These are phyloP conservation scores for Dichetophora obliterata DNA, from an alignment of 2,888 invertebrate genomes.

Conservation along the genomic window DNA sequence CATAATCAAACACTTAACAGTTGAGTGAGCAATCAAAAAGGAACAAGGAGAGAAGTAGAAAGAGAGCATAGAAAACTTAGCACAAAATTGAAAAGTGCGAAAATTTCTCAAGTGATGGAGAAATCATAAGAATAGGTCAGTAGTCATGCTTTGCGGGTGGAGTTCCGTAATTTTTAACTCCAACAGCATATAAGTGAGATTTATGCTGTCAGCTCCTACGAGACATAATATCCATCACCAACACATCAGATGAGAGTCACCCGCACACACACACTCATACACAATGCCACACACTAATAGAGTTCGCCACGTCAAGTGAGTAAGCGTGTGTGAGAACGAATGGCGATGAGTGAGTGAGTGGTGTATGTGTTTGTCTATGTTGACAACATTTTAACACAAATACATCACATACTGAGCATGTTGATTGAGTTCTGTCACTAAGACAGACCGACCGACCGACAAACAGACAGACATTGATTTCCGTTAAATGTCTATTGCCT, in stretches of 20 bases:
- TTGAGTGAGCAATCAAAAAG: conserved; percentile 54
- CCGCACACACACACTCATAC: background rate
- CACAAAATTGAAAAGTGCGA: conserved; percentile 9
- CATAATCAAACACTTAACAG: conserved; percentile 65
- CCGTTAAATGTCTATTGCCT: conserved; percentile 15
- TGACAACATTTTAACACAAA: conserved; percentile 8
- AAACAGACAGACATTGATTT: conserved; percentile 23
- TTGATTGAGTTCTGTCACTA: conserved; percentile 33
- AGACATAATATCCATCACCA: conserved; percentile 31
- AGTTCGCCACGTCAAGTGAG: conserved; percentile 2
- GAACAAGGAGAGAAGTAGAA: background rate
- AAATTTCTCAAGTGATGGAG: background rate
- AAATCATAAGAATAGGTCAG: background rate
- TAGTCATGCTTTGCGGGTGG: background rate
- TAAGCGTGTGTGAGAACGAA: no score
- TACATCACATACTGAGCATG: background rate
- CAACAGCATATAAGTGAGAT: conserved; percentile 23
- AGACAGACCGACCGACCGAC: background rate
- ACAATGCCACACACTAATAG: background rate
- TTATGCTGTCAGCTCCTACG: conserved; percentile 16
- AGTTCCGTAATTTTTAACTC: background rate
- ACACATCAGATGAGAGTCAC: conserved; percentile 6
- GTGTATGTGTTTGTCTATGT: background rate
- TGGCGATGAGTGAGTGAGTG: background rate
- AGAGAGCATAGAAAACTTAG: conserved; percentile 15